Evolutionary conservation across 2,797 vertebrate genomes (phyloP), one percentile per base, ranked within the genome.

Genomic region (Phoeniculus purpureus): DNA sequence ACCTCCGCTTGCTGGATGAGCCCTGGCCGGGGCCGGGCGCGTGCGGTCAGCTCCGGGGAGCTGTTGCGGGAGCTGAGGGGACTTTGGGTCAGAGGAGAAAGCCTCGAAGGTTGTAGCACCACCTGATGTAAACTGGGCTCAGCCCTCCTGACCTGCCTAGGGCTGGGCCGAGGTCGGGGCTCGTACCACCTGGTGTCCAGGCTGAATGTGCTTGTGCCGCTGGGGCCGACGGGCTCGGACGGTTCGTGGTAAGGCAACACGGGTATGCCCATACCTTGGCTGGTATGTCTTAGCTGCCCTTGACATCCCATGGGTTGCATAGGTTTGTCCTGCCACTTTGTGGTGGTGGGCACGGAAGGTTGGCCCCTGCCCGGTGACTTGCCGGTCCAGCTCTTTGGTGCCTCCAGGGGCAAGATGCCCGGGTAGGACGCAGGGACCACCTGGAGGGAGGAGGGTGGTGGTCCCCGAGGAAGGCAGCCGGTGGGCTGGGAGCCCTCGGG

Each of bases 201-300:
- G 98, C 99, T 98, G 96, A 99, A 98, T 98, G 99, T 98, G 98
- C 99, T 99, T 98, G 99, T 97, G 96, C 98, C 96, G n/a, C 97
- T 96, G 71, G 97, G 98, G 97, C 98, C 98, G 97, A 98, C 96
- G 90, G 98, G 98, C 98, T 98, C 98, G 52, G 98, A 98, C 85
- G 98, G 98, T 98, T 99, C 99, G 93, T 99, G 98, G 98, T 99
- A 99, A 99, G 99, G 99, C 99, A 99, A 99, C 98, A 99, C 99
- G 96, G 99, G 99, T 98, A 99, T 98, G 96, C 99, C 99, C 99
- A 99, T 98, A 97, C 99, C 99, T 97, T 99, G 98, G 97, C 99
- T 98, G 97, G 99, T 99, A 98, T 99, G 99, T 99, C 99, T 99
- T 98, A 99, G 98, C 98, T 99, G 99, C 98, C 98, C 98, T 97